Conservation (phyloP, 2,113 vertebrate genomes). For the Oophaga pumilio region DNA sequence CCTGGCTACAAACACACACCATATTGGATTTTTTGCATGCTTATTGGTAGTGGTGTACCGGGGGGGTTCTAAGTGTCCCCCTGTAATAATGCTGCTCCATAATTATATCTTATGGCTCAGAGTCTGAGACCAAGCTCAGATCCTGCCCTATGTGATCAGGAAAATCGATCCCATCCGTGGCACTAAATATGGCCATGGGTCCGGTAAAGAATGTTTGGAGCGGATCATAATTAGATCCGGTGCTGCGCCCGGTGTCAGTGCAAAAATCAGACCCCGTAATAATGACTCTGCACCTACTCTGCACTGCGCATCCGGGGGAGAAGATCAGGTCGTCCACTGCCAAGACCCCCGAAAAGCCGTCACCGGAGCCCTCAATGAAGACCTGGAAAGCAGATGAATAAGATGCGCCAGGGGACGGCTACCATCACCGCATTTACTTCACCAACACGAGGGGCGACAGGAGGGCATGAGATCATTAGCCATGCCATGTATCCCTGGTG, state of each 20-base stretch:
- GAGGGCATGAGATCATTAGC: no score
- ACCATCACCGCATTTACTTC: background rate
- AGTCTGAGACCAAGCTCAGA: no score
- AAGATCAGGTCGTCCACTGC: conserved; percentile 85
- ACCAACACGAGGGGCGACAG: no score
- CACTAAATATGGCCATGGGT: no score
- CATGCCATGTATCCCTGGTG: no score
- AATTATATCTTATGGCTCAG: no score
- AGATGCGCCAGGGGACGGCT: background rate
- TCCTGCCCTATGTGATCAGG: background rate
- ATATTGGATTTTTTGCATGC: background rate
- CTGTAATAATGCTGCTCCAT: background rate
- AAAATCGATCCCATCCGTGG: background rate
- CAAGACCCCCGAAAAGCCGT: conserved; percentile 68
- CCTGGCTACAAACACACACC: no score
- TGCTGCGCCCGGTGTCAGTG: background rate
- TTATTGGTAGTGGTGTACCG: no score
- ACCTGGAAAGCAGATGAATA: conserved; percentile 69
- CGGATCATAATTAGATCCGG: no score
- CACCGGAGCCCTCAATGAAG: conserved; percentile 75
- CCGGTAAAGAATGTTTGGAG: background rate
- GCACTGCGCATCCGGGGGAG: conserved; percentile 72
- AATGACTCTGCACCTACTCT: background rate
- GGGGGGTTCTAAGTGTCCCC: no score
- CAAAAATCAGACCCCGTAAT: background rate